Conservation (phyloP, 2,113 vertebrate genomes). For the Papio anubis region DNA sequence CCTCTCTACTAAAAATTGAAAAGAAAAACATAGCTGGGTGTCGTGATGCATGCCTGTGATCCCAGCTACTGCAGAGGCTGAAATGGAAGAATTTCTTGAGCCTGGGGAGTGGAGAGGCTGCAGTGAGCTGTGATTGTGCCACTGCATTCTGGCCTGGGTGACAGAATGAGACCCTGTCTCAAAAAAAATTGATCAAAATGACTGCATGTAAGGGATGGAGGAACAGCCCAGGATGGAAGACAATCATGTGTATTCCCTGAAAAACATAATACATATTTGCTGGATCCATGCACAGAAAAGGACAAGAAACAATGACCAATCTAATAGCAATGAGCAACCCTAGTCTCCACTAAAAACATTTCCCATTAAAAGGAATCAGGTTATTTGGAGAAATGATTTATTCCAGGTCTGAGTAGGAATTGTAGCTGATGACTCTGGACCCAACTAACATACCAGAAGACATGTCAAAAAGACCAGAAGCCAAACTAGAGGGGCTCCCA, state of each 20-base stretch:
- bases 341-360: background rate
- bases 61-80: too few relatives aligned
- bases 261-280: background rate
- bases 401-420: background rate
- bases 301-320: background rate
- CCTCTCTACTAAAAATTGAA: too few relatives aligned
- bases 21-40: too few relatives aligned
- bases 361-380: background rate
- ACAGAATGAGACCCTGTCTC: too few relatives aligned
- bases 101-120: too few relatives aligned
- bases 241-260: background rate
- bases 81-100: too few relatives aligned
- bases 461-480: background rate
- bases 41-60: too few relatives aligned
- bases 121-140: too few relatives aligned
- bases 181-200: background rate
- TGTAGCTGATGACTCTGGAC: background rate
- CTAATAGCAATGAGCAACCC: background rate
- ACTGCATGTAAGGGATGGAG: background rate
- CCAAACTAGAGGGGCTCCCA: background rate
- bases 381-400: background rate
- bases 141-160: too few relatives aligned
- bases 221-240: background rate
- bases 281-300: background rate
- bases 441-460: background rate